Conservation (phyloP, 2,888 invertebrate species). For the Rhopalosiphum nymphaeae region DNA sequence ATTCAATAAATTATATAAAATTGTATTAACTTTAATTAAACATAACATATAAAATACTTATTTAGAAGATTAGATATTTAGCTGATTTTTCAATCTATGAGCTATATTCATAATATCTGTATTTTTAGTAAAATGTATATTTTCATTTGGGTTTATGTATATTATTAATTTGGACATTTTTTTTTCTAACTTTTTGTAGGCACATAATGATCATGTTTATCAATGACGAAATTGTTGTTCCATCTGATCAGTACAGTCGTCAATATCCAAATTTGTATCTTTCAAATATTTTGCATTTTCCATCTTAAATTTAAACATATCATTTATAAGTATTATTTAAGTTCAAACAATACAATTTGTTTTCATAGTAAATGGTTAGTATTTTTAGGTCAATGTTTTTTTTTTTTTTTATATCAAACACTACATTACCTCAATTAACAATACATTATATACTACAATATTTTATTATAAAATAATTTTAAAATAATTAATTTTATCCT, state of each 20-base stretch:
- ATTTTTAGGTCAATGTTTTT: not conserved
- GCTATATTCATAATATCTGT: not conserved
- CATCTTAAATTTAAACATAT: not conserved
- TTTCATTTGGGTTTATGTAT: not conserved
- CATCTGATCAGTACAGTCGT: not conserved
- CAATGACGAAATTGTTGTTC: not conserved
- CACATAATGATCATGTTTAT: not conserved
- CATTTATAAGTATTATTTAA: not conserved
- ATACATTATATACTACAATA: not conserved
- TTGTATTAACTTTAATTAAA: too few species aligned
- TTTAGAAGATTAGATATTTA: too few species aligned
- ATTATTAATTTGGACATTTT: not conserved
- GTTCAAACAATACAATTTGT: not conserved
- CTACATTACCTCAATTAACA: not conserved
- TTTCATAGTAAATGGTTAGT: not conserved
- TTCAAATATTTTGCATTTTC: not conserved
- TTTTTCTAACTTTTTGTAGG: not conserved
- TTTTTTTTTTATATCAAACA: not conserved
- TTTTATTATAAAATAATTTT: not conserved
- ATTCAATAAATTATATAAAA: too few species aligned
- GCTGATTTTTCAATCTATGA: not conserved
- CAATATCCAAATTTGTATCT: not conserved
- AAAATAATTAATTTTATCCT: not conserved
- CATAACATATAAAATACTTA: too few species aligned
- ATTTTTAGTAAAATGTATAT: not conserved